Evolutionary conservation across 35 echinoderm and acorn worm genomes (phyloP).

Genomic region (Stichopus chloronotus): DNA sequence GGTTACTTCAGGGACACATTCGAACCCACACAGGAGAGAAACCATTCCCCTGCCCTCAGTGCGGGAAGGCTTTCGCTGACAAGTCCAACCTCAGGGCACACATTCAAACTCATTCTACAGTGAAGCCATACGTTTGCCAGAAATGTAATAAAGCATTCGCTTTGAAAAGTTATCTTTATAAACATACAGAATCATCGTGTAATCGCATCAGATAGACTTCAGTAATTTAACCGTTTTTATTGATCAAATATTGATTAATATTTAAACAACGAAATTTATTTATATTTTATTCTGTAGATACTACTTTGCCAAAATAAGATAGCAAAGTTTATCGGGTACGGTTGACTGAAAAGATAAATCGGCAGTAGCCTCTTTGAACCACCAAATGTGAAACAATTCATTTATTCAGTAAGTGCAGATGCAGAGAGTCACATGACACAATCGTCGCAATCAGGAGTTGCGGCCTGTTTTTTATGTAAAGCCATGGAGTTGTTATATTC

Average conservation of each 20-base stretch:
- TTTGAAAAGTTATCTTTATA: conserved; percentile 74
- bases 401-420: too few species aligned
- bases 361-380: too few species aligned
- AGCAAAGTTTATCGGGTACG: not conserved
- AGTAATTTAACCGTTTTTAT: not conserved
- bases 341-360: too few species aligned
- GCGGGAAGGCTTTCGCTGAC: conserved; percentile 70
- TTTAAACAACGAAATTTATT: not conserved
- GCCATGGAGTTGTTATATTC: too few species aligned
- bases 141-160: conserved; percentile 72
- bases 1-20: conserved; percentile 72
- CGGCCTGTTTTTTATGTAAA: too few species aligned
- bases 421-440: too few species aligned
- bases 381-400: too few species aligned
- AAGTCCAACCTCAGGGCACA: conserved; percentile 73
- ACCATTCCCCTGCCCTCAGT: conserved; percentile 62
- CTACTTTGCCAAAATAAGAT: not conserved
- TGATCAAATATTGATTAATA: not conserved
- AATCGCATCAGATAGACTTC: conserved; percentile 47
- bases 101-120: conserved; percentile 68
- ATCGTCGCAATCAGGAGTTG: too few species aligned
- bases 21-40: conserved; percentile 75
- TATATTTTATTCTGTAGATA: not conserved
- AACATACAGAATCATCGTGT: conserved; percentile 70
- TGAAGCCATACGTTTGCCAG: conserved; percentile 66